Percentiles rank a stretch among this genome's conserved stretches.
Conservation (phyloP, 2,888 invertebrate species). For the Sphaerolaimus hirsutus region DNA sequence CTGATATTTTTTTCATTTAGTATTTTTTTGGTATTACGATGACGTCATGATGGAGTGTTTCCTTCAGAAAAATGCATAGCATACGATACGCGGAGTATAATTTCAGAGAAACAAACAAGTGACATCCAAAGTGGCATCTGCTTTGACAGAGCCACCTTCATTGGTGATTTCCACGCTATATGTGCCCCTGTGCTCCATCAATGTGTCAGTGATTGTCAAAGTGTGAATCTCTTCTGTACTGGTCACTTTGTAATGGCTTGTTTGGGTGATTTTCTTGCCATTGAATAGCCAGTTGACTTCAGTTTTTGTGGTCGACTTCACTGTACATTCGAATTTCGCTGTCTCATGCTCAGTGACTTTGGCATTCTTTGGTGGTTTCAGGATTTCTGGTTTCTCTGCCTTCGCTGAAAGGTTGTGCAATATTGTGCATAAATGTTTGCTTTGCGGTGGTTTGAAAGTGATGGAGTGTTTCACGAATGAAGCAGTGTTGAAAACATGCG, state of each 20-base stretch:
- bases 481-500: too few species aligned
- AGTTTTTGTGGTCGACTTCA: slow-evolving; percentile 10
- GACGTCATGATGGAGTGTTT: too few species aligned
- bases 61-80: too few species aligned
- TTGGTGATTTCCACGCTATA: slow-evolving; percentile 20
- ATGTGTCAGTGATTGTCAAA: slow-evolving; percentile 26
- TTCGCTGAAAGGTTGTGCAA: too few species aligned
- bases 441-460: too few species aligned
- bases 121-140: not conserved
- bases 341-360: slow-evolving; percentile 7
- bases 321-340: slow-evolving; percentile 9
- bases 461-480: too few species aligned
- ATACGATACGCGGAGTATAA: too few species aligned
- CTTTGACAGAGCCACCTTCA: slow-evolving; percentile 7
- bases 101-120: not conserved
- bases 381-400: too few species aligned
- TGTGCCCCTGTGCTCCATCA: slow-evolving; percentile 23
- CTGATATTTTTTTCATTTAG: too few species aligned
- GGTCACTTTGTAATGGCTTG: not conserved
- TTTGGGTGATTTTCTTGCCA: not conserved
- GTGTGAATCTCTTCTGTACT: slow-evolving; percentile 4
- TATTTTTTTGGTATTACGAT: too few species aligned
- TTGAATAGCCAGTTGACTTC: slow-evolving; percentile 13
- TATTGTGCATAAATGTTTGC: too few species aligned
- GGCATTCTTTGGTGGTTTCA: too few species aligned